A percentile compares a stretch with the other conserved stretches of the same genome.
These are phyloP conservation scores for Scomber scombrus DNA, from an alignment of 2,113 vertebrate species.

Conservation along the genomic window DNA sequence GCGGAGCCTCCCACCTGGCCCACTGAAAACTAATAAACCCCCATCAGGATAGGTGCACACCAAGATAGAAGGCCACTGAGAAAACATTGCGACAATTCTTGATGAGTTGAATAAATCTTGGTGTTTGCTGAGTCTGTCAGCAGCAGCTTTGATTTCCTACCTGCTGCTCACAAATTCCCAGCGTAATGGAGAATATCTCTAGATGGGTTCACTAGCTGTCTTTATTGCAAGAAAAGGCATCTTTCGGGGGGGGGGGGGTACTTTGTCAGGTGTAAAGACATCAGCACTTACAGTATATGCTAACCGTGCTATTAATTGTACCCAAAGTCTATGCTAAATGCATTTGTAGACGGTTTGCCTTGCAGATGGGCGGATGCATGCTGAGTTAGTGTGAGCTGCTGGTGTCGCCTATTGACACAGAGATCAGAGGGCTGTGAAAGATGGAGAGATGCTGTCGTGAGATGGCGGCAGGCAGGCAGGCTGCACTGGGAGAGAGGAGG, in stretches of 20 bases:
- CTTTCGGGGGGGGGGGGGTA: constrained; percentile 40
- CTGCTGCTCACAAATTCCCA: constrained; percentile 66
- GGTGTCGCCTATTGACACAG: constrained; percentile 77
- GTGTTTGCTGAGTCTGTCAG: constrained; percentile 72
- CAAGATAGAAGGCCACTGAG: constrained; percentile 55
- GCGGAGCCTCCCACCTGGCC: constrained; percentile 60
- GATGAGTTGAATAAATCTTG: constrained; percentile 76
- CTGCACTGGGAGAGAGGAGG: constrained; percentile 50
- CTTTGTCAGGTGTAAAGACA: constrained; percentile 69
- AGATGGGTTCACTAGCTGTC: constrained; percentile 32
- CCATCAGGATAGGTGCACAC: constrained; percentile 58
- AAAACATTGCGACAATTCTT: constrained; percentile 64
- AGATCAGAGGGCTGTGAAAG: constrained; percentile 79
- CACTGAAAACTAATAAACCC: constrained; percentile 75
- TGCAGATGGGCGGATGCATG: constrained; percentile 68
- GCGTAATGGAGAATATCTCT: constrained; percentile 44
- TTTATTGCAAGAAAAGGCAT: constrained; percentile 43
- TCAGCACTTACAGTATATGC: constrained; percentile 53
- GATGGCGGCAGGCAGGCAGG: constrained; percentile 74
- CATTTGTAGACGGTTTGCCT: constrained; percentile 62
- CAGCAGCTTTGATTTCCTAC: constrained; percentile 71
- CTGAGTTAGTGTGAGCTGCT: constrained; percentile 70
- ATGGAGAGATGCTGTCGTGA: constrained; percentile 75
- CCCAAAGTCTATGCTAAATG: constrained; percentile 58
- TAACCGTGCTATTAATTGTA: constrained; percentile 65